Base-by-base conservation (phyloP, 2,113 vertebrate species). In the Corapipo altera region DNA sequence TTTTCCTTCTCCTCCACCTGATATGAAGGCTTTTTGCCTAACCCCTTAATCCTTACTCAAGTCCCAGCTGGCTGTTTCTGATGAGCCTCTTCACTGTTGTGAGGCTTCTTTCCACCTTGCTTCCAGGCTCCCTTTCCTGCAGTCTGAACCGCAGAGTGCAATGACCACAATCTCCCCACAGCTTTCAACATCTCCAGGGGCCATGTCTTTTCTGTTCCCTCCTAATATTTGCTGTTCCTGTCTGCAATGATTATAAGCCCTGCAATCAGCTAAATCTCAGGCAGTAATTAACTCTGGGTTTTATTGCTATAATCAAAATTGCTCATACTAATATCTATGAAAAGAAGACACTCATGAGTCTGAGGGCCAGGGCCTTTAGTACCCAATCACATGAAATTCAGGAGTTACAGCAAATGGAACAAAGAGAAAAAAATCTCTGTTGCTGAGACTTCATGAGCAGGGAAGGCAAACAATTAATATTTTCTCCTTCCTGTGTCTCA, bases 111-210 rank as follows among this genome's bases (percentile, higher is more conserved):
- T 6, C 32, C 15, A 59, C 8, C 33, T 32, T 3, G 0, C 8
- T 74, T 21, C 24, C 35, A 74, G 32, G 33, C 8, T 72, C 37
- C 30, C 15, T 71, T 46, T 93, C 27, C 49, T 15, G 1, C 3
- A 2, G 2, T 72, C 35, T 0, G 0, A 73, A 54, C 22, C 26
- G 20, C 74, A 4, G 3, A 48, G 8, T 3, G 3, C 55, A 44
- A 15, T 43, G 37, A 43, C 32, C 39, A 64, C 22, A 54, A 58
- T 18, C 20, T 84, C 57, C 32, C 20, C 33, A 32, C 4, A 28
- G 30, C 7, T 75, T 32, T 64, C 81, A 44, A 48, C 19, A 18
- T 23, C 14, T 9, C 11, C 54, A 33, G 24, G 7, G 15, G 4
- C 26, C 19, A 30, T 17, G 12, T 51, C 19, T 70, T 70, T 26